Evolutionary conservation across 2,797 vertebrate species (phyloP), one percentile per base, ranked within the genome.

Genomic region (Acanthopagrus latus): DNA sequence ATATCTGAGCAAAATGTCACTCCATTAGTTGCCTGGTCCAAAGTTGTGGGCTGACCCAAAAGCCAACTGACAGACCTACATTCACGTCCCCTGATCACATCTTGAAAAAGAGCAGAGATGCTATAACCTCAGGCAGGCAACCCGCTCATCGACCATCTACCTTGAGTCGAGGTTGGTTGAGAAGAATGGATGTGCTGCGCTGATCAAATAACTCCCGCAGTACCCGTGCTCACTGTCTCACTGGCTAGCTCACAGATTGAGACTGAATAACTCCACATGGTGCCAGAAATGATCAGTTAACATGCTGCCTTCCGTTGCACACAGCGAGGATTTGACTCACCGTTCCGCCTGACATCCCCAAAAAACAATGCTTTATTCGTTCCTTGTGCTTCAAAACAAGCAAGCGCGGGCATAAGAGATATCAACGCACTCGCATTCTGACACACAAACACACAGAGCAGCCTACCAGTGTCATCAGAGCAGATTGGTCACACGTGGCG

Each of bases 401-500:
- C 41, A 68, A 47, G 12, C 21, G 27, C 60, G 60, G 47, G 56
- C 44, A 57, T 29, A 55, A 44, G 71, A 44, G 14, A 64, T 9
- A 44, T 2, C 13, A 44, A 57, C 44, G 77, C 54, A 43, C 52
- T 3, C n/a, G 23, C 20, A 48, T 20, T 14, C 64, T 16, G 18
- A n/a, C 51, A 57, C 56, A 46, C 17, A 29, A 14, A n/a, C 51
- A 57, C 56, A 46, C 17, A 29, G 38, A 38, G 68, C 64, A 7
- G 29, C 29, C 29, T 7, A 41, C 65, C 66, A 27, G 67, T 80
- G 65, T 83, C 75, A 87, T 83, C 78, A 58, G 38, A 73, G 71
- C 11, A 1, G 78, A 89, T 86, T 80, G 81, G 88, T 84, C 63
- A 80, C 88, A 79, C 66, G 21, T 64, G 57, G 64, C 50, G 74